Evolutionary conservation across 1,140 invertebrate genomes (phyloP), one percentile per base, ranked within the genome.

Genomic region (Agraylea sexmaculata): DNA sequence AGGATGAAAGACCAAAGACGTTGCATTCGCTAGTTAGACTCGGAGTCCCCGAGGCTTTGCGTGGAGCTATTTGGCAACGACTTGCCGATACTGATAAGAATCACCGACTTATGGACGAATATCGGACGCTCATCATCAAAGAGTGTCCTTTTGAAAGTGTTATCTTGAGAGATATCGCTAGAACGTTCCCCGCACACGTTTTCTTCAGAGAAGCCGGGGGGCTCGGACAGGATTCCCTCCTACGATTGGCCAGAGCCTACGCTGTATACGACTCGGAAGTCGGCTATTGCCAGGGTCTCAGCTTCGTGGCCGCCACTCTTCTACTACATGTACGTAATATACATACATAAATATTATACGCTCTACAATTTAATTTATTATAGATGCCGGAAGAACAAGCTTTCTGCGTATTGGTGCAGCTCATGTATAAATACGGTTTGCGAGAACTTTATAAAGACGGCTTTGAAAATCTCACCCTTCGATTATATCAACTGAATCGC

Each of bases 351-450:
- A 25, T n/a, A 25, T 7, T 7, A 25, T 25, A 7, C n/a, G 23
- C 23, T 25, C n/a, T 25, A 25, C 7, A 25, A 6, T n/a, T 25
- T 25, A 25, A 6, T 53, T 51, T 10, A 47, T 63, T 66, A 4
- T 56, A 98, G 89, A 98, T 99, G 92, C 94, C 94, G 1, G 95
- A 99, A 69, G 95, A 99, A 60, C 92, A 99, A 73, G 91, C 94
- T 1, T 99, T 99, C 63, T 92, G 88, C 62, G 81, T 99, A 4
- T 60, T 99, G 27, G 88, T 97, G 1, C 85, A 90, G 52, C 78
- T 99, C 5, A 99, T 99, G 94, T 96, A 91, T 58, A 83, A 91
- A 35, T 99, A 99, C 59, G 82, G 84, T 1, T 65, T 99, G 19
- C 69, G 95, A 38, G 87, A 97, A 64, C 70, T 99, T 18, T 98